Evolutionary conservation across 2,113 vertebrate species (phyloP), one percentile per base, ranked within the genome.

Genomic region (Silurus asotus): DNA sequence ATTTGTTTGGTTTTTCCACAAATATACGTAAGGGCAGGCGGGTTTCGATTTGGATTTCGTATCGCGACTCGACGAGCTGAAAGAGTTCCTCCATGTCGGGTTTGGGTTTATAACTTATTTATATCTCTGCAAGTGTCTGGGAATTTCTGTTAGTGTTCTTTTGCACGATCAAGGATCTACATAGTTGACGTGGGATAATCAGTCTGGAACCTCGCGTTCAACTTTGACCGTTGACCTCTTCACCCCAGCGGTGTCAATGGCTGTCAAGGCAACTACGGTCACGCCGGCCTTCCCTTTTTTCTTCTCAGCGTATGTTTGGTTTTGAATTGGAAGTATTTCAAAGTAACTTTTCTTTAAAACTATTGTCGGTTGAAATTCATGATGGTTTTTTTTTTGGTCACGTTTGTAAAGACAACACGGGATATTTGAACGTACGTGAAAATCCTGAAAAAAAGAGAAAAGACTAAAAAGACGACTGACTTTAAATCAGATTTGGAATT

Each of bases 201-300:
- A 85, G 87, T 89, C 81, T 86, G 80, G 80, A 87, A 79, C 87
- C 88, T 88, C 65, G 83, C 45, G 61, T 76, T 59, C 62, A 89
- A 86, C 88, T 86, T 82, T 90, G 88, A 89, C 84, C 86, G 86
- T 79, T 90, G 89, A 87, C 89, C 49, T 20, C 20, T 11, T 6
- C 72, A 0, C 25, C 69, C 19, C 19, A 61, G 80, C 19, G 19
- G 51, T 64, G 62, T 67, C 84, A 85, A 59, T 59, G 45, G 87
- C 69, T 90, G 89, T 87, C 86, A 87, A 78, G 81, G 86, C 77
- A 86, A 86, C 59, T 74, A 4, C 8, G 14, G 20, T n/a, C 45
- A 19, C 2, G 8, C 49, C 8, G 6, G 1, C 45, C 48, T 74
- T 14, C 13, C 19, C 14, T 28, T 78, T 77, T 51, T 37, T 5